phyloP scores from a whole-genome alignment of 2,797 vertebrate genomes.

The Erethizon dorsatum region DNA sequence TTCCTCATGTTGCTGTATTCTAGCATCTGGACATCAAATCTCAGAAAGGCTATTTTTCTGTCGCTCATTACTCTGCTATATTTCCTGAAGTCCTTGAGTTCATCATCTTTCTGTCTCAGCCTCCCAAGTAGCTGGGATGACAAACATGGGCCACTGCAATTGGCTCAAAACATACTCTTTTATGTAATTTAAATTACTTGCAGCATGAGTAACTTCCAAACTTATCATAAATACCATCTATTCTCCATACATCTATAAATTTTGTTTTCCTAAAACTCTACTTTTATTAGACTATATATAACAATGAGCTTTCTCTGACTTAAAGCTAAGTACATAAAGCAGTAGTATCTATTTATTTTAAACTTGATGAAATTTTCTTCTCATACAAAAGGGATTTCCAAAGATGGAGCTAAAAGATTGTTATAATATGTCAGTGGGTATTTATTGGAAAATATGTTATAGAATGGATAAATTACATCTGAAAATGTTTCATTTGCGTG shows the following conservation, averaged over 20 bases:
- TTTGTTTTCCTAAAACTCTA: constrained; percentile 43
- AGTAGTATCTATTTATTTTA: constrained; percentile 5
- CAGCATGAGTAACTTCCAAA: not conserved
- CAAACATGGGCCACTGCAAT: not conserved
- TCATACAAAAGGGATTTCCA: constrained; percentile 24
- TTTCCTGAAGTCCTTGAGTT: not conserved
- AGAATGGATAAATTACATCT: not conserved
- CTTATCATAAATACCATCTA: not conserved
- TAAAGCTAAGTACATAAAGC: not conserved
- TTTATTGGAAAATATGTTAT: not conserved
- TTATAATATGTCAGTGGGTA: not conserved
- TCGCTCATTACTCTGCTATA: not conserved
- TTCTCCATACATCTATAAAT: not conserved
- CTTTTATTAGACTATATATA: constrained; percentile 4
- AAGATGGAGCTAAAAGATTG: not conserved
- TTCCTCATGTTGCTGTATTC: not conserved
- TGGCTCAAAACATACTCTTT: not conserved
- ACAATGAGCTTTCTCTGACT: constrained; percentile 41
- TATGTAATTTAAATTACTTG: constrained; percentile 21
- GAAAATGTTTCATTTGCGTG: not conserved
- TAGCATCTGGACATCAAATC: not conserved
- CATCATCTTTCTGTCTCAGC: not conserved
- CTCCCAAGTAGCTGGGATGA: not conserved
- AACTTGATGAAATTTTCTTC: constrained; percentile 28
- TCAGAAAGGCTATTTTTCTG: not conserved